These are phyloP conservation scores for Sinonovacula constricta DNA, from an alignment of 1,140 invertebrate species.

Conservation along the genomic window DNA sequence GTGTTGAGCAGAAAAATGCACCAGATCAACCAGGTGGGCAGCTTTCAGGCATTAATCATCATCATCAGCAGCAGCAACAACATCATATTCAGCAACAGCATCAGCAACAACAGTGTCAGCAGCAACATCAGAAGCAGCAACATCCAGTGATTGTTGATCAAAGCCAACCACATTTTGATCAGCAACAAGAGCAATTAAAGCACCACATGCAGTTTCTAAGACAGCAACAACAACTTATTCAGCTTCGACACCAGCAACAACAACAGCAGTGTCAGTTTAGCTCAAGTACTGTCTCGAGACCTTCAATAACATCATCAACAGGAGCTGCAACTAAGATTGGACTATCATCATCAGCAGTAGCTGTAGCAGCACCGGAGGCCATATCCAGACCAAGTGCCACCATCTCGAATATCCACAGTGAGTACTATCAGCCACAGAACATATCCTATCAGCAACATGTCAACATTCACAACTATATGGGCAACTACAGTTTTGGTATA, in stretches of 20 bases:
- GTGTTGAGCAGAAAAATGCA: neutral
- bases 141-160: too few relatives aligned
- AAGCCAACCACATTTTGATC: too few relatives aligned
- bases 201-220: neutral
- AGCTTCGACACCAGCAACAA: neutral
- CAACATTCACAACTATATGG: constrained; percentile 39
- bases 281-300: neutral
- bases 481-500: constrained; percentile 16
- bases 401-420: constrained; percentile 11
- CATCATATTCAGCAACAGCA: neutral
- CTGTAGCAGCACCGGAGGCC: neutral
- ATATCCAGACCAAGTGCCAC: neutral
- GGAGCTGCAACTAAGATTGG: neutral
- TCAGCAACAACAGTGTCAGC: neutral
- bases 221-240: neutral
- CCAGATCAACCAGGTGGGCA: neutral
- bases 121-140: neutral
- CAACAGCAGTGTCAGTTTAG: neutral
- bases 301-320: neutral
- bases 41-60: neutral
- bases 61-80: neutral
- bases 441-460: constrained; percentile 41
- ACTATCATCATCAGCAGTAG: neutral
- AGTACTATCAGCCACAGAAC: constrained; percentile 31
- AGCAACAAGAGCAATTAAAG: too few relatives aligned